Evolutionary conservation across 2,888 invertebrate species (phyloP), one percentile per base, ranked within the genome.

Genomic region (Melangyna quadrimaculata): DNA sequence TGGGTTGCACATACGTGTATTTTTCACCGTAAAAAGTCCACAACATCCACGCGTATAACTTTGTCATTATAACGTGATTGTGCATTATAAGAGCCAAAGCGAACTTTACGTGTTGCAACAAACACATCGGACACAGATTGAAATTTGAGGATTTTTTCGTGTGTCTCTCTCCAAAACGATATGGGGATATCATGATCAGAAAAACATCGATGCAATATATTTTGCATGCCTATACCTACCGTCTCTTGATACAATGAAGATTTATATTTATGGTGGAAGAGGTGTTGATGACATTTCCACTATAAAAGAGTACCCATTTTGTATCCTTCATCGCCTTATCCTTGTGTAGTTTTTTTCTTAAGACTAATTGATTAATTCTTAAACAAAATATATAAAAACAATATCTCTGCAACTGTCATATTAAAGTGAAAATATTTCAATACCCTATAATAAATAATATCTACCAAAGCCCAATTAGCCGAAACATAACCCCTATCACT

Each of bases 401-500:
- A 32, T 10, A 22, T 59, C 9, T 55, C 6, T 29, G 12, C n/a
- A n/a, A 12, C 57, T 35, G 59, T 37, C 59, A 59, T 17, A 65
- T 45, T 29, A 45, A 45, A 65, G 29, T 45, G 29, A 65, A 45
- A 65, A 32, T 65, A 43, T 19, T 45, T 55, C 35, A 2, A 14
- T 2, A 8, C 32, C 35, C 14, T 57, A 71, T 51, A 48, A 67
- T 67, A 67, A 67, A 67, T 67, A 37, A 51, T 29, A n/a, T n/a
- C n/a, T n/a, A 67, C 27, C 48, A 72, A 75, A 72, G 77, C 70
- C 86, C 86, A 86, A 86, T 86, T 86, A 86, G 86, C 73, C 45
- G 73, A 78, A 86, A 86, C 86, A 67, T 65, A 81, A 81, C 86
- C 86, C 81, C 72, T 86, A 81, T 86, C 86, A 81, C 86, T 86